phyloP scores from a whole-genome alignment of 2,797 vertebrate species.

The Esox masquinongy region DNA sequence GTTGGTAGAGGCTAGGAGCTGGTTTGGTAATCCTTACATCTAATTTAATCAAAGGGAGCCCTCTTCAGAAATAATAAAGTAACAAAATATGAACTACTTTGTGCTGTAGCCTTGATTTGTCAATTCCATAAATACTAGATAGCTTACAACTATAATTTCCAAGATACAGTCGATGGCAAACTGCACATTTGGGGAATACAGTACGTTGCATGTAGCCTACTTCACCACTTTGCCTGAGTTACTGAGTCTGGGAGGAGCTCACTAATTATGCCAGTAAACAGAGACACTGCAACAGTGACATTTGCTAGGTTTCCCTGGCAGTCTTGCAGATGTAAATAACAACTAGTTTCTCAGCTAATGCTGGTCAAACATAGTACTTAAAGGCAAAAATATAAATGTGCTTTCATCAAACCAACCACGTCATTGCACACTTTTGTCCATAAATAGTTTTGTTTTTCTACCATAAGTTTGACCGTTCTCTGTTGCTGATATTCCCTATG shows the following conservation, averaged over 20 bases:
- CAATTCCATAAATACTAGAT: neutral
- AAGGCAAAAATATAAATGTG: constrained; percentile 61
- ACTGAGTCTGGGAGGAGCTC: constrained; percentile 27
- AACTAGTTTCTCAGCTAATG: constrained; percentile 58
- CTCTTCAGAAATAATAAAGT: neutral
- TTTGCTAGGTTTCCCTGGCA: constrained; percentile 60
- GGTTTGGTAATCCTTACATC: neutral
- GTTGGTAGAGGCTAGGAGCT: no score
- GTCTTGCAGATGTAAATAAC: constrained; percentile 62
- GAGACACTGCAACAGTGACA: constrained; percentile 36
- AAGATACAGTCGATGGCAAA: neutral
- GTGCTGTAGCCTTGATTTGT: neutral
- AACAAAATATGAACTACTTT: no score
- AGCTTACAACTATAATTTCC: neutral
- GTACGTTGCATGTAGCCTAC: neutral
- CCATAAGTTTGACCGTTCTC: no score
- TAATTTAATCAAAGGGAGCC: neutral
- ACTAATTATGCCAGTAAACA: constrained; percentile 54
- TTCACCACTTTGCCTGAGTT: constrained; percentile 19
- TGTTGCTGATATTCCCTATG: no score
- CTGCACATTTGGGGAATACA: neutral
- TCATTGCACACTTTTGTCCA: constrained; percentile 32
- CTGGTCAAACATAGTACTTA: constrained; percentile 67
- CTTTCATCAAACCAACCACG: constrained; percentile 60
- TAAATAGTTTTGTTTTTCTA: neutral